Base-by-base conservation (phyloP, 2,113 vertebrate genomes). In the Corydoras sp. region DNA sequence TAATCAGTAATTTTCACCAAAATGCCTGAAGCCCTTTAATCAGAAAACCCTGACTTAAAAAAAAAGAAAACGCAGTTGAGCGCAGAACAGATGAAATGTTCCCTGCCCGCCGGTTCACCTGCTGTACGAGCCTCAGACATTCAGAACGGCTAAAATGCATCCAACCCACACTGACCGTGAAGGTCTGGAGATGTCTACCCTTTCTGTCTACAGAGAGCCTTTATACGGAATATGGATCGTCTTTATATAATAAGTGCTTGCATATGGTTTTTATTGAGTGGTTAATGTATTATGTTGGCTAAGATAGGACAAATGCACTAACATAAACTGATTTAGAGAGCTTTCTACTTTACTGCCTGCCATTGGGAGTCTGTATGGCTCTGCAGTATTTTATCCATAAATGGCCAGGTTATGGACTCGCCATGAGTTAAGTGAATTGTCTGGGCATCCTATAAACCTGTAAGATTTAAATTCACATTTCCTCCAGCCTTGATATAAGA, bases 211-310 rank as follows among this genome's bases (percentile, higher is more conserved):
- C 53, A n/a, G 51, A 72, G 29, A 58, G 62, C 62, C 61, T 72
- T 58, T 65, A 58, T 65, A 49, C 24, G 54, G 24, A 49, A 31
- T 31, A 65, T 58, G 55, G 54, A 65, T 65, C 14, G 14, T 50
- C 71, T 72, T 65, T 59, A 72, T 65, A 62, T 30, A 72, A 58
- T 59, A 65, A 72, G 54, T 3, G 14, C 14, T 31, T 50, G 10
- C 55, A 65, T 59, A 32, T 10, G 62, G 2, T 68, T 53, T 62
- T 69, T 68, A 65, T 60, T 68, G 64, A 74, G 60, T 72, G 65
- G 15, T 18, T 51, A 31, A n/a, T 53, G 24, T 58, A 62, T 71
- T 73, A 63, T 43, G 63, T 49, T 30, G 32, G 32, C n/a, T 13
- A 56, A n/a, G n/a, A 71, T 14, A 74, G 32, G 59, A 18, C 51